A percentile compares a stretch with the other conserved stretches of the same genome.
Evolutionary conservation across 2,888 invertebrate genomes (phyloP).

Genomic region (Colletes collaris): DNA sequence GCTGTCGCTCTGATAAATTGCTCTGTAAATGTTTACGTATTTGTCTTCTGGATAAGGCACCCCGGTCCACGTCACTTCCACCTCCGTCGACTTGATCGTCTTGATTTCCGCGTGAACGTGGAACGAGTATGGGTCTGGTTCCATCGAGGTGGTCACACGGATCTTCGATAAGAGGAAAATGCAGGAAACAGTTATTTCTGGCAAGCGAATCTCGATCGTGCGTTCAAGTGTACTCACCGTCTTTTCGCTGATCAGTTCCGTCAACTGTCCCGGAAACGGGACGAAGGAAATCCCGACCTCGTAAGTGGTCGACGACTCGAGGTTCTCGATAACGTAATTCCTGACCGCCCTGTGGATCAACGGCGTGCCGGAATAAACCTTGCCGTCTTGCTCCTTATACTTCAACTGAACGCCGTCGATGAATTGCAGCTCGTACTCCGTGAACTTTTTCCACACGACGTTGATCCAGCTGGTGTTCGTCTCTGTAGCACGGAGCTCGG

Average conservation of each 20-base stretch:
- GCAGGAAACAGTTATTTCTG: not conserved
- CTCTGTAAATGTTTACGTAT: constrained; percentile 94
- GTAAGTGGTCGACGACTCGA: constrained; percentile 91
- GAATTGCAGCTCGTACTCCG: constrained; percentile 91
- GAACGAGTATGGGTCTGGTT: constrained; percentile 91
- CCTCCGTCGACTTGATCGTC: constrained; percentile 90
- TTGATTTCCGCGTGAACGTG: constrained; percentile 90
- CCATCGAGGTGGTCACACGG: constrained; percentile 76
- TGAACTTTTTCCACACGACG: constrained; percentile 92
- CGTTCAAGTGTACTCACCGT: constrained; percentile 83
- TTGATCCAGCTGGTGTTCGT: constrained; percentile 91
- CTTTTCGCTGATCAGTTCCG: constrained; percentile 89
- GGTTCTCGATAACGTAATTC: constrained; percentile 89
- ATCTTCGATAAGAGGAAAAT: constrained; percentile 66
- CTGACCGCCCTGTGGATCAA: constrained; percentile 92
- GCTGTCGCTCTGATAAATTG: constrained; percentile 91
- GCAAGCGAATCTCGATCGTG: too few relatives aligned
- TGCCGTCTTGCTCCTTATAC: constrained; percentile 92
- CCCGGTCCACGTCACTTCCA: constrained; percentile 92
- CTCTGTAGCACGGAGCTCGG: constrained; percentile 89
- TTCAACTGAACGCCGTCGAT: constrained; percentile 95
- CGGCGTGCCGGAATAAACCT: constrained; percentile 93
- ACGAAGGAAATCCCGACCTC: constrained; percentile 93
- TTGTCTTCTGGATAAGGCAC: constrained; percentile 95
- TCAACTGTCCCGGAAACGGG: constrained; percentile 91